phyloP scores from a whole-genome alignment of 2,797 vertebrate genomes.

The Delichon dasypus region DNA sequence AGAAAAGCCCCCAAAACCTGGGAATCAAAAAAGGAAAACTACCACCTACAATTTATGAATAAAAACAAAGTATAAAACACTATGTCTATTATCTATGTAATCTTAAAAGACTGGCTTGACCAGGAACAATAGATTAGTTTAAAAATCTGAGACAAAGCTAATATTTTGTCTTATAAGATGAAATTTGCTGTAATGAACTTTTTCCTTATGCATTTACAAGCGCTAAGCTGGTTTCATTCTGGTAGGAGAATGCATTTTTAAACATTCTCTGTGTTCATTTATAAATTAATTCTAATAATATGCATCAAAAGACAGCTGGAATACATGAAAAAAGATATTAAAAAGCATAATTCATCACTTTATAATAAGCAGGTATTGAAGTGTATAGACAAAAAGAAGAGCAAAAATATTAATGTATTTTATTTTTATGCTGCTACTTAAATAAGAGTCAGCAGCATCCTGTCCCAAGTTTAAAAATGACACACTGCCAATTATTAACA shows the following conservation, averaged over 20 bases:
- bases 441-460: neutral
- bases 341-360: neutral
- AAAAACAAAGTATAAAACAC: neutral
- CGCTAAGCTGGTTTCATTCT: neutral
- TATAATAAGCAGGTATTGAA: neutral
- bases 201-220: neutral
- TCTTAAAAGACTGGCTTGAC: neutral
- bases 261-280: neutral
- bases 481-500: neutral
- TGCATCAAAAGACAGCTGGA: neutral
- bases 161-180: neutral
- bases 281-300: neutral
- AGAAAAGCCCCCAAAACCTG: neutral
- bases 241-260: neutral
- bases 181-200: neutral
- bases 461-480: neutral
- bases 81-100: neutral
- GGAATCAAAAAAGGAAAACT: neutral
- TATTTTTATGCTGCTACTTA: neutral
- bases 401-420: neutral
- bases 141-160: neutral
- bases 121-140: neutral
- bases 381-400: neutral
- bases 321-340: neutral
- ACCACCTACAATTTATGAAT: neutral